Conservation (phyloP, 2,797 vertebrate species). For the Malurus splendens region DNA sequence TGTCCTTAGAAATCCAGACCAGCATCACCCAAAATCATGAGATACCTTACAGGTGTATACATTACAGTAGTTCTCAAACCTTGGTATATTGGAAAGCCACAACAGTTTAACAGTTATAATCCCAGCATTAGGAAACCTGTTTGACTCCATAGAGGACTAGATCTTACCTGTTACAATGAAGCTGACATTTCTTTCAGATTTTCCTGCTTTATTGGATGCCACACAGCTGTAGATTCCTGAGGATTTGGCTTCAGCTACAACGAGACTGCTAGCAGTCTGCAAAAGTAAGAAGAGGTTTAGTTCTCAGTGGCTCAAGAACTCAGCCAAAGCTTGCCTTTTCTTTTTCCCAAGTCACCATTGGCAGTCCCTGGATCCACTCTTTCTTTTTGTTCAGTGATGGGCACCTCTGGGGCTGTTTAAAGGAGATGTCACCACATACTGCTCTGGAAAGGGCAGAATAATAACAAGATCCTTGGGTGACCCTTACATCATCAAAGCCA, state of each 20-base stretch:
- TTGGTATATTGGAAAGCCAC: not conserved
- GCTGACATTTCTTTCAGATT: slow-evolving; percentile 79
- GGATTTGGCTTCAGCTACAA: slow-evolving; percentile 81
- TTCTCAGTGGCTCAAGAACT: not conserved
- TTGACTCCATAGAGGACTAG: not conserved
- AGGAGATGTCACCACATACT: not conserved
- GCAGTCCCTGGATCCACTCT: slow-evolving; percentile 1
- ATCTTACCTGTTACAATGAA: slow-evolving; percentile 92
- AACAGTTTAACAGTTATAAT: not conserved
- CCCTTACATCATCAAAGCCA: not conserved
- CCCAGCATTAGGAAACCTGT: not conserved
- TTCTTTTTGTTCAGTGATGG: slow-evolving; percentile 15
- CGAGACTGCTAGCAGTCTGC: slow-evolving; percentile 86
- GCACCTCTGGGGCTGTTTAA: slow-evolving; percentile 38
- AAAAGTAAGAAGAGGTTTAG: slow-evolving; percentile 55
- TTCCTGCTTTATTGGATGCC: slow-evolving; percentile 85
- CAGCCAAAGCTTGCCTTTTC: not conserved
- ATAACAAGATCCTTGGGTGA: slow-evolving; percentile 51
- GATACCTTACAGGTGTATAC: not conserved
- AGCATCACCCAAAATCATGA: not conserved
- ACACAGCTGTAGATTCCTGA: slow-evolving; percentile 90
- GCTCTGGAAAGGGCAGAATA: slow-evolving; percentile 43
- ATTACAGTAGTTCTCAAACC: not conserved
- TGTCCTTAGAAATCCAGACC: not conserved
- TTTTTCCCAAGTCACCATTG: not conserved